A percentile compares a stretch with the other conserved stretches of the same genome.
Evolutionary conservation across 2,888 invertebrate species (phyloP).

Genomic region (Epistrophe eligans): DNA sequence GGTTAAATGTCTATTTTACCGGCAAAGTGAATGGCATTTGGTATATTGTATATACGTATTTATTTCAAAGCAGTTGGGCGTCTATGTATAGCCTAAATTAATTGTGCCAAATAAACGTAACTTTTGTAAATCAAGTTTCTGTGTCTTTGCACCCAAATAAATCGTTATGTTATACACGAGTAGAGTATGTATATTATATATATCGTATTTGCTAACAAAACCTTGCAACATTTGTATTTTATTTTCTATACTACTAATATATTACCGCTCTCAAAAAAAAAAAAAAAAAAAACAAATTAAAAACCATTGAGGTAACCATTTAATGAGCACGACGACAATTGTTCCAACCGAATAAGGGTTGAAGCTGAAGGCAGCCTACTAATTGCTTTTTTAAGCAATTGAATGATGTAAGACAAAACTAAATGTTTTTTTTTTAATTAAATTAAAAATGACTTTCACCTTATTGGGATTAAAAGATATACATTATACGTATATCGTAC

Average conservation of each 20-base stretch:
- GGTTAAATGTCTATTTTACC: slow-evolving; percentile 2
- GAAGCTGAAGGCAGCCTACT: slow-evolving; percentile 26
- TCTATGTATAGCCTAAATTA: slow-evolving; percentile 23
- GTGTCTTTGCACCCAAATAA: slow-evolving; percentile 16
- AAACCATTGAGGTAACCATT: slow-evolving; percentile 27
- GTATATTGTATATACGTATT: neutral
- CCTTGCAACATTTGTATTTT: neutral
- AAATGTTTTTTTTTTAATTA: slow-evolving; percentile 22
- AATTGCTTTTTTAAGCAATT: slow-evolving; percentile 32
- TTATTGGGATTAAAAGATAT: neutral
- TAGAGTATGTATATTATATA: neutral
- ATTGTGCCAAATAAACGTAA: slow-evolving; percentile 15
- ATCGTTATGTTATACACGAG: neutral
- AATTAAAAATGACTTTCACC: slow-evolving; percentile 27
- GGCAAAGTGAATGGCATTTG: slow-evolving; percentile 34
- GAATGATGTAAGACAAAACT: slow-evolving; percentile 16
- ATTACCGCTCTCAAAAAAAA: neutral
- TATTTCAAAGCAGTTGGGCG: slow-evolving; percentile 17
- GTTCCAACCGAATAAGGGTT: slow-evolving; percentile 61
- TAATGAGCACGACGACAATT: slow-evolving; percentile 44
- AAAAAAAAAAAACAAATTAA: slow-evolving; percentile 31
- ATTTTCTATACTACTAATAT: neutral
- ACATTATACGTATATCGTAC: no score
- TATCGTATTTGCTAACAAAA: neutral
- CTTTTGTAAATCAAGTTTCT: slow-evolving; percentile 24